Conservation (phyloP, 2,113 vertebrate genomes). For the Osmerus mordax region DNA sequence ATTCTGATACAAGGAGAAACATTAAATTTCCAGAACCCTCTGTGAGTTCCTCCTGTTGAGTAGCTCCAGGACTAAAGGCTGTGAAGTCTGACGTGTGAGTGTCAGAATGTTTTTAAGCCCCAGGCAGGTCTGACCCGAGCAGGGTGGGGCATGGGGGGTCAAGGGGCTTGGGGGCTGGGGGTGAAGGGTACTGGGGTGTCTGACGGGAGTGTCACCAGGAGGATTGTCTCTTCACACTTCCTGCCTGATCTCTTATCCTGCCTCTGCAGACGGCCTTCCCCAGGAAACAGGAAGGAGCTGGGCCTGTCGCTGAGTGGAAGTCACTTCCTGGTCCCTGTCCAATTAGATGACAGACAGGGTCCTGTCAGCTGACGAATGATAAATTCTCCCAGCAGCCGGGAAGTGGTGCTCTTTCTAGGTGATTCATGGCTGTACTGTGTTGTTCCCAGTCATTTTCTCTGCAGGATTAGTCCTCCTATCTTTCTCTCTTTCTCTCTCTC, state of each 20-base stretch:
- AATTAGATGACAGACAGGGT: not conserved
- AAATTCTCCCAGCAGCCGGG: no score
- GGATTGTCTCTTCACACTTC: conserved; percentile 54
- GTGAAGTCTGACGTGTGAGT: conserved; percentile 21
- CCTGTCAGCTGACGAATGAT: no score
- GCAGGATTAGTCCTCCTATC: no score
- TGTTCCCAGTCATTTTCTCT: no score
- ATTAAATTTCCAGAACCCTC: conserved; percentile 13
- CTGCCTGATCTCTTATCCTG: conserved; percentile 62
- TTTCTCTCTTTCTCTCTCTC: no score
- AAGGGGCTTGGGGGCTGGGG: conserved; percentile 19
- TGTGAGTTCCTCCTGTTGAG: not conserved
- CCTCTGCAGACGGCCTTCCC: conserved; percentile 56
- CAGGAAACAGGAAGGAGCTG: conserved; percentile 67
- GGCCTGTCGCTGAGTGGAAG: conserved; percentile 34
- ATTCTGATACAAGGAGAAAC: no score
- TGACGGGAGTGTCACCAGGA: conserved; percentile 48
- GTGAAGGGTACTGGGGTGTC: conserved; percentile 20
- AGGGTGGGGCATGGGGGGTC: conserved; percentile 22
- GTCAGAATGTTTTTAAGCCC: conserved; percentile 30
- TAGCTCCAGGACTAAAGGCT: not conserved
- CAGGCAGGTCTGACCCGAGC: not conserved
- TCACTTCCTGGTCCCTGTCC: conserved; percentile 37
- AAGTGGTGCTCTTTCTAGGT: no score
- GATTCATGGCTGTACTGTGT: no score